Evolutionary conservation across 2,888 invertebrate species (phyloP).

Genomic region (Torymus auratus): DNA sequence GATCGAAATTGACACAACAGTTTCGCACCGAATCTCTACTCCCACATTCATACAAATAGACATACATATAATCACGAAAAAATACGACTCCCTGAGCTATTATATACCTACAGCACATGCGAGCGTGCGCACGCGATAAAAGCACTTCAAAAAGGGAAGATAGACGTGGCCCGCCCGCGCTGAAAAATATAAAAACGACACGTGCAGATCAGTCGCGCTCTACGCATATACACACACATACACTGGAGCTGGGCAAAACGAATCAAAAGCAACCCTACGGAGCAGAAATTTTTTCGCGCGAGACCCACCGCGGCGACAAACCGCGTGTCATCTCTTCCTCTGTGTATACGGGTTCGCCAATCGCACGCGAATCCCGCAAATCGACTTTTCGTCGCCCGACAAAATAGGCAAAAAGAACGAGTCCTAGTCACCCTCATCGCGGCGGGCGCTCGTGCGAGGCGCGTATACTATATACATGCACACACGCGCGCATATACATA

Average conservation of each 20-base stretch:
- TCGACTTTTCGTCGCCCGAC: slow-evolving; percentile 54
- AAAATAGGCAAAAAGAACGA: slow-evolving; percentile 44
- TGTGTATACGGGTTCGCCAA: slow-evolving; percentile 39
- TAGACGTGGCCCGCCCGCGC: too few species aligned
- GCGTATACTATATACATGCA: too few species aligned
- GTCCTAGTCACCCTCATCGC: slow-evolving; percentile 26
- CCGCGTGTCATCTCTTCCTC: slow-evolving; percentile 51
- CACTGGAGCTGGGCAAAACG: slow-evolving; percentile 37
- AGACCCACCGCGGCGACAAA: slow-evolving; percentile 36
- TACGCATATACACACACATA: too few species aligned
- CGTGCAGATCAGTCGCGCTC: slow-evolving; percentile 14
- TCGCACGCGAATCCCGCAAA: slow-evolving; percentile 50
- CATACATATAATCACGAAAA: slow-evolving; percentile 47
- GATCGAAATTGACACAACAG: slow-evolving; percentile 52
- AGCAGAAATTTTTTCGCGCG: slow-evolving; percentile 53
- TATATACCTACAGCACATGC: slow-evolving; percentile 6
- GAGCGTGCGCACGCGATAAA: slow-evolving; percentile 35
- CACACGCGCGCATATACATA: background rate
- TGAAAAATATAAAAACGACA: slow-evolving; percentile 37
- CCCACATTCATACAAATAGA: background rate
- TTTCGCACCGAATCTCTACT: slow-evolving; percentile 23
- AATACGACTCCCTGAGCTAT: slow-evolving; percentile 52
- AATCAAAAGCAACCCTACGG: slow-evolving; percentile 54
- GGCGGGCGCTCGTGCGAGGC: background rate
- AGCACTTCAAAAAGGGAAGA: slow-evolving; percentile 27